Evolutionary conservation across 2,113 vertebrate genomes (phyloP), one percentile per base, ranked within the genome.

Genomic region (Campylomormyrus numenius): DNA sequence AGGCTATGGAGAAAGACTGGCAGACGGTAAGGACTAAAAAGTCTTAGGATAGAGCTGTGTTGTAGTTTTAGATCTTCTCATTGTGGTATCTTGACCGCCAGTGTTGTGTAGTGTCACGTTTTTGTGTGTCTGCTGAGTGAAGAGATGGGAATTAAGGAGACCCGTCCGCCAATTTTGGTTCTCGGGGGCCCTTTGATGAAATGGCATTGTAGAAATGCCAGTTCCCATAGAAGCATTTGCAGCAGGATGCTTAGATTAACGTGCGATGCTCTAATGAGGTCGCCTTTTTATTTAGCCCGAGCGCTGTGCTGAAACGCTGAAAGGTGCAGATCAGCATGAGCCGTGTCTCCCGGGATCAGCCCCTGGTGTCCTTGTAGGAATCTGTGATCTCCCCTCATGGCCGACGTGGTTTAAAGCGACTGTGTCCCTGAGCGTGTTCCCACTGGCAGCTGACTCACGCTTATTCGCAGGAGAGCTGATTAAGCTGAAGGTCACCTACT

Each of bases 1-100:
- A 91, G 87, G 77, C 87, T 89, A 42, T 92, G 89, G 90, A 91
- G 88, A 83, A 91, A 85, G 83, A 53, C 46, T 17, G 85, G 88
- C 52, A 77, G 87, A 89, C 90, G 89, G 91, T 92, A 91, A 87
- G 90, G 66, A 31, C 6, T 31, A 35, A 49, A 86, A 50, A 27
- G 24, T 46, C 17, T 45, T 86, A n/a, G 48, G 21, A 27, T 27
- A 15, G n/a, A 48, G n/a, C n/a, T 31, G 45, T 31, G 11, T 2
- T 49, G 46, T 85, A 19, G n/a, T 11, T 85, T 85, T 31, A 39
- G 62, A 31, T 10, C n/a, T 21, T 45, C 15, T 45, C 39, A 45
- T 45, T 45, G n/a, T 83, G 77, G 77, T 45, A 39, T 46, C 10
- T 31, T 45, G 46, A 19, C 13, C 0, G 8, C 50, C 50, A 31